Conservation (phyloP, 2,113 vertebrate genomes). For the Sceloporus undulatus region DNA sequence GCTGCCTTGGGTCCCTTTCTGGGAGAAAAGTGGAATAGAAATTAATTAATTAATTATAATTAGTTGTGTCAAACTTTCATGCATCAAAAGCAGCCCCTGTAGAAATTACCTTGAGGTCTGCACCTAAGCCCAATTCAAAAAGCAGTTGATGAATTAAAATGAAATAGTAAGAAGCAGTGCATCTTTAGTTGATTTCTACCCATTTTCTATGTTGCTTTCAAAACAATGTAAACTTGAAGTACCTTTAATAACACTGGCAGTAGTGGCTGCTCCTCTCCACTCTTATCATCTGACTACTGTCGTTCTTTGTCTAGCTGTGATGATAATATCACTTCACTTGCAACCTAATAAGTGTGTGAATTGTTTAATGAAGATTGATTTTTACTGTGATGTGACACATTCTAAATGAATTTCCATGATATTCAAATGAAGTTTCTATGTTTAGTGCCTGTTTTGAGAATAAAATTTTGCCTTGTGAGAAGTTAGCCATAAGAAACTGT, state of each 20-base stretch:
- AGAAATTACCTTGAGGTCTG: not conserved
- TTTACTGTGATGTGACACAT: constrained; percentile 19
- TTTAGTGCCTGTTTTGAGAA: not conserved
- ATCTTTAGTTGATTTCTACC: not conserved
- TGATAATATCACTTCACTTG: constrained; percentile 14
- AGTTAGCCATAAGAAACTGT: accelerated
- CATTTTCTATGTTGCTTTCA: not conserved
- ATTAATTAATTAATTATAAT: not conserved
- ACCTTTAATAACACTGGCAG: not conserved
- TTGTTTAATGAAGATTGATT: constrained; percentile 11
- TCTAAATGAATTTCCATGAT: not conserved
- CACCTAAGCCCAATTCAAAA: not conserved
- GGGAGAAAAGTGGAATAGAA: no score
- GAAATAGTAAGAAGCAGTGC: not conserved
- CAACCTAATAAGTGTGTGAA: constrained; percentile 32
- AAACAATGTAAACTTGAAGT: not conserved
- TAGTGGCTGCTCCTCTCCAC: not conserved
- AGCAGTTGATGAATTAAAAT: not conserved
- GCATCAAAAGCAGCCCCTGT: not conserved
- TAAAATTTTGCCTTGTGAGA: constrained; percentile 1
- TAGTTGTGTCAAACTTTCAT: not conserved
- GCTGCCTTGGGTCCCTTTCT: no score
- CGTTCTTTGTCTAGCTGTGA: not conserved
- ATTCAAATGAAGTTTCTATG: not conserved
- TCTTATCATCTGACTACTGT: not conserved